Evolutionary conservation across 2,888 invertebrate species (phyloP).

Genomic region (Meta bourneti): DNA sequence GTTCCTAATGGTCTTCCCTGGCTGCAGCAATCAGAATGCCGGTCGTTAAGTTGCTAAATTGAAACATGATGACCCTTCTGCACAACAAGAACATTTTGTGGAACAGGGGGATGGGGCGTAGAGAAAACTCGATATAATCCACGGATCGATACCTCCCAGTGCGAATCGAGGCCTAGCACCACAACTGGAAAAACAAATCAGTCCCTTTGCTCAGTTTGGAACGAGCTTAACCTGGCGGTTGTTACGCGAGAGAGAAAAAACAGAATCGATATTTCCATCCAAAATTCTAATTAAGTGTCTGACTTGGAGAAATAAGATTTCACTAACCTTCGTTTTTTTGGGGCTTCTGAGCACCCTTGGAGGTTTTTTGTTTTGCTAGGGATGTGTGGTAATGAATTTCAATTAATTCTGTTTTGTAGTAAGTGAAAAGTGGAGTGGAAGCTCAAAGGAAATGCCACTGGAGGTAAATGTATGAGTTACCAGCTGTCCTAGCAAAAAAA

Average conservation of each 20-base stretch:
- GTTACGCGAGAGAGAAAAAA: not conserved
- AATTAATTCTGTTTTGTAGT: conserved; percentile 9
- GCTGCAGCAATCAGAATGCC: conserved; percentile 19
- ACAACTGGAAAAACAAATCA: conserved; percentile 2
- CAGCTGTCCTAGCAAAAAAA: not conserved
- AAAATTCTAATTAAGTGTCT: conserved; percentile 43
- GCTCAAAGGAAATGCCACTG: not conserved
- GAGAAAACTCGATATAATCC: conserved; percentile 40
- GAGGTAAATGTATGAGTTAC: not conserved
- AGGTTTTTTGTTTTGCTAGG: not conserved
- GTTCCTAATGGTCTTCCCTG: not conserved
- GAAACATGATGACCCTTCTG: conserved; percentile 15
- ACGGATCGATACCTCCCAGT: conserved; percentile 5
- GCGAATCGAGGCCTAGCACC: not conserved
- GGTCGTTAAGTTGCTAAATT: conserved; percentile 4
- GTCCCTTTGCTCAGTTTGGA: conserved; percentile 12
- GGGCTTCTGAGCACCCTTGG: not conserved
- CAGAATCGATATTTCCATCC: conserved; percentile 27
- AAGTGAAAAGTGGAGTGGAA: not conserved
- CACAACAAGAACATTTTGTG: not conserved
- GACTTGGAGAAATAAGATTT: conserved; percentile 9
- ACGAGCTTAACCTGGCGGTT: conserved; percentile 26
- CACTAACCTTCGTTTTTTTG: not conserved
- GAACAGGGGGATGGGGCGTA: not conserved
- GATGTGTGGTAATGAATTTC: conserved; percentile 5